Evolutionary conservation across 2,113 vertebrate genomes (phyloP).

Genomic region (Zapornia atra): DNA sequence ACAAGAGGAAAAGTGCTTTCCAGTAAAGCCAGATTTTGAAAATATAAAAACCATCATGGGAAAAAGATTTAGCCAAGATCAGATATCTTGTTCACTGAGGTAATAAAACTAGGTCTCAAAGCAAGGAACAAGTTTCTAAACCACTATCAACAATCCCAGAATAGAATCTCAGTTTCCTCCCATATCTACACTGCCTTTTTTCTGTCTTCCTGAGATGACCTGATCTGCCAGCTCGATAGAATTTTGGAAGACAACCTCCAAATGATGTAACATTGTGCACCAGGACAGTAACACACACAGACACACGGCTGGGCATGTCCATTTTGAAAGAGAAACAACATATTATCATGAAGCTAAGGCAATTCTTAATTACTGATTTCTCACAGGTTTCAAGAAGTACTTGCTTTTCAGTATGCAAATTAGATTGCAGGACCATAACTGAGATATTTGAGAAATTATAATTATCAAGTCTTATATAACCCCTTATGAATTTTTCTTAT

Average conservation of each 20-base stretch:
- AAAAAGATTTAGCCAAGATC: neutral
- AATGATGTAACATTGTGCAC: neutral
- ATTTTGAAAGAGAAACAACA: neutral
- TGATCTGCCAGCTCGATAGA: neutral
- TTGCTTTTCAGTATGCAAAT: neutral
- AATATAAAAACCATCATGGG: rapidly evolving
- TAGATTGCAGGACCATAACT: neutral
- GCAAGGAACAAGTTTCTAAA: neutral
- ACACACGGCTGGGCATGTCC: neutral
- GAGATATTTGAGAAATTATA: neutral
- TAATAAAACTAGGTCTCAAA: neutral
- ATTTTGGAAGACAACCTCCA: neutral
- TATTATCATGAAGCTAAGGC: neutral
- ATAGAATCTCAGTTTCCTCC: neutral
- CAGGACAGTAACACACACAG: neutral
- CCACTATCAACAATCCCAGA: neutral
- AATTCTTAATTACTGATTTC: neutral
- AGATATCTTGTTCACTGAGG: neutral
- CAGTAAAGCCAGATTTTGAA: neutral
- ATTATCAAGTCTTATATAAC: neutral
- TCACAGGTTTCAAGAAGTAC: neutral
- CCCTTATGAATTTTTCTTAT: neutral
- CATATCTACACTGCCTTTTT: neutral
- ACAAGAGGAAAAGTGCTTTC: neutral
- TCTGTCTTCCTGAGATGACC: neutral